A percentile compares a stretch with the other conserved stretches of the same genome.
These are phyloP conservation scores for Tachysurus vachellii DNA, from an alignment of 2,113 vertebrate genomes.

Conservation along the genomic window DNA sequence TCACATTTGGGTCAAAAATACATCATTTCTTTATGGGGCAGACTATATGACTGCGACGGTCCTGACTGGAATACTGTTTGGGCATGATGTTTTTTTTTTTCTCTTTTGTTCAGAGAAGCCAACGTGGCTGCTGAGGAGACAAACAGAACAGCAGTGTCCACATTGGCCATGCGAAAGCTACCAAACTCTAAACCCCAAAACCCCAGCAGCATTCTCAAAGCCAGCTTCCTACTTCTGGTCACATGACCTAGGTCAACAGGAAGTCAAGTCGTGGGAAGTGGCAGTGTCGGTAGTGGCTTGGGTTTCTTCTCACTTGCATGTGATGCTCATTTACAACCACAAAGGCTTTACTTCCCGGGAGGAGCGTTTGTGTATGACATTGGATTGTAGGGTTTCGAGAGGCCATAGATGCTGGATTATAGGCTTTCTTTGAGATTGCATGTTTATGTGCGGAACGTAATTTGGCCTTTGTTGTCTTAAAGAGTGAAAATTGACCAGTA, in stretches of 20 bases:
- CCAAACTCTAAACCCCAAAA: constrained; percentile 57
- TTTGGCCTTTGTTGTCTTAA: constrained; percentile 38
- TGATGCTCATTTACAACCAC: constrained; percentile 9
- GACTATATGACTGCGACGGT: neutral
- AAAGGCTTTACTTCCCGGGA: constrained; percentile 25
- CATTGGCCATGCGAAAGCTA: constrained; percentile 53
- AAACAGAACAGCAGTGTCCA: constrained; percentile 42
- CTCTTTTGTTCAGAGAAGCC: constrained; percentile 63
- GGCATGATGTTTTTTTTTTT: constrained; percentile 38
- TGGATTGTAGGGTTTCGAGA: constrained; percentile 42
- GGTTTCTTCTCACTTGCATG: constrained; percentile 19
- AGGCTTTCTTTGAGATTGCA: constrained; percentile 41
- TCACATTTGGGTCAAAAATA: no score
- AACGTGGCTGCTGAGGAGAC: constrained; percentile 50
- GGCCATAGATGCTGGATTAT: constrained; percentile 39
- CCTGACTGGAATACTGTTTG: constrained; percentile 59
- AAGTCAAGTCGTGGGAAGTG: constrained; percentile 55
- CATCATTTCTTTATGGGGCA: neutral
- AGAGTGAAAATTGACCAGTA: constrained; percentile 51
- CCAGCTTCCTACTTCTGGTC: constrained; percentile 49
- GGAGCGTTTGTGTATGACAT: constrained; percentile 20
- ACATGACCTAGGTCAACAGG: constrained; percentile 65
- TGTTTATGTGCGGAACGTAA: constrained; percentile 26
- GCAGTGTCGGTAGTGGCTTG: constrained; percentile 15
- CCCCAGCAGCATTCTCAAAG: constrained; percentile 48